Percentiles rank a stretch among this genome's conserved stretches.
phyloP scores from a whole-genome alignment of 2,888 invertebrate species.

The Aphidoletes aphidimyza region DNA sequence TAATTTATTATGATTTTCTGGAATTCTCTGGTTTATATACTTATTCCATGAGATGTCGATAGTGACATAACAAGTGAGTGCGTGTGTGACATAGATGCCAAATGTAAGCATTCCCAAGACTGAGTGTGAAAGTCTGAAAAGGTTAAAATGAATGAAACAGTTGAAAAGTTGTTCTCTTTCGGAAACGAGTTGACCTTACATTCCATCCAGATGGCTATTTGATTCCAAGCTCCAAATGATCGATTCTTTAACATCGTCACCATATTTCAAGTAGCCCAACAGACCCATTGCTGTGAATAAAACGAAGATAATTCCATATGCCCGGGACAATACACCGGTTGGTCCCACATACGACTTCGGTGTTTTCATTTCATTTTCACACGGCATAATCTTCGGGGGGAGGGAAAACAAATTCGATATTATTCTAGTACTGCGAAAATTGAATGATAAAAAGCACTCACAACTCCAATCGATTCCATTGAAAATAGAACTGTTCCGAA shows the following conservation, averaged over 20 bases:
- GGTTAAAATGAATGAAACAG: background rate
- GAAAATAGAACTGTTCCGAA: constrained; percentile 93
- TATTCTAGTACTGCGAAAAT: background rate
- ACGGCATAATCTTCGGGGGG: constrained; percentile 78
- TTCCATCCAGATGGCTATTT: constrained; percentile 65
- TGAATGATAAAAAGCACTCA: constrained; percentile 65
- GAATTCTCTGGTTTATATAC: constrained; percentile 72
- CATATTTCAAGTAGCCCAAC: constrained; percentile 90
- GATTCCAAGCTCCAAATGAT: constrained; percentile 84
- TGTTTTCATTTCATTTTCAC: constrained; percentile 94
- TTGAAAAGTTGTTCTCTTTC: too few relatives aligned
- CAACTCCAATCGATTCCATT: constrained; percentile 83
- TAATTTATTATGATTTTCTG: constrained; percentile 71
- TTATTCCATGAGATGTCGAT: constrained; percentile 92
- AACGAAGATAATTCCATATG: constrained; percentile 83
- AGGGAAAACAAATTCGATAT: background rate
- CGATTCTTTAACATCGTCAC: constrained; percentile 76
- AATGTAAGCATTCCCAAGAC: constrained; percentile 80
- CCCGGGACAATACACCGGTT: constrained; percentile 85
- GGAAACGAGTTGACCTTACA: background rate
- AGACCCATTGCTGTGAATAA: constrained; percentile 90
- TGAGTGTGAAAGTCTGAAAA: constrained; percentile 74
- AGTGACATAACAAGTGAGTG: constrained; percentile 94
- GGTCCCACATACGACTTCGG: constrained; percentile 83
- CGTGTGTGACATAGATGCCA: constrained; percentile 91